These are phyloP conservation scores for Meloidogyne hapla DNA, from an alignment of 1,140 invertebrate genomes.

Conservation along the genomic window DNA sequence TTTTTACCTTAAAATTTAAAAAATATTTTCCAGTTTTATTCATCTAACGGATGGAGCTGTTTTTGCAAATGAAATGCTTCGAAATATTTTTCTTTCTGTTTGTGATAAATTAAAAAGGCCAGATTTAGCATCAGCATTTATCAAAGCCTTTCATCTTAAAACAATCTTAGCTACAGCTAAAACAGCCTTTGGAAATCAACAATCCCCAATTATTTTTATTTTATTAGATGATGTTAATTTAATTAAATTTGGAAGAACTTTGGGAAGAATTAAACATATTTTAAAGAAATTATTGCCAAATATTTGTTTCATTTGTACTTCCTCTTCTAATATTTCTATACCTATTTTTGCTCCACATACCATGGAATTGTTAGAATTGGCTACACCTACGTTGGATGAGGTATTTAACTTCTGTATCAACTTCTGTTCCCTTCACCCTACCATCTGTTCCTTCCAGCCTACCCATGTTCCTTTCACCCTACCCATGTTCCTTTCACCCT, in stretches of 20 bases:
- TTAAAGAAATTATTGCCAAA: constrained; percentile 44
- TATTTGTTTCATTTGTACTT: constrained; percentile 43
- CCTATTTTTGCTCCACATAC: constrained; percentile 34
- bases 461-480: neutral
- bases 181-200: constrained; percentile 33
- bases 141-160: constrained; percentile 40
- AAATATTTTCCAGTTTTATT: constrained; percentile 36
- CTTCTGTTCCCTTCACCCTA: too few species aligned
- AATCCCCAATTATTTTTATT: constrained; percentile 31
- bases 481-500: neutral
- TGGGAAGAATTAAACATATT: constrained; percentile 43
- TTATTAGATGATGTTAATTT: constrained; percentile 46
- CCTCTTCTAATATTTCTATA: constrained; percentile 23
- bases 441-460: too few species aligned
- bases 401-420: constrained; percentile 31
- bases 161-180: constrained; percentile 43
- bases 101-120: constrained; percentile 8
- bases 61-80: constrained; percentile 49
- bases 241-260: constrained; percentile 41
- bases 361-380: constrained; percentile 36
- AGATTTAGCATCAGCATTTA: constrained; percentile 2
- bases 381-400: constrained; percentile 32
- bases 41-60: constrained; percentile 43
- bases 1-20: neutral
- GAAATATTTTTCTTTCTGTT: constrained; percentile 45